These are phyloP conservation scores for Drosophila asahinai DNA, from an alignment of 1,140 invertebrate genomes.

Conservation along the genomic window DNA sequence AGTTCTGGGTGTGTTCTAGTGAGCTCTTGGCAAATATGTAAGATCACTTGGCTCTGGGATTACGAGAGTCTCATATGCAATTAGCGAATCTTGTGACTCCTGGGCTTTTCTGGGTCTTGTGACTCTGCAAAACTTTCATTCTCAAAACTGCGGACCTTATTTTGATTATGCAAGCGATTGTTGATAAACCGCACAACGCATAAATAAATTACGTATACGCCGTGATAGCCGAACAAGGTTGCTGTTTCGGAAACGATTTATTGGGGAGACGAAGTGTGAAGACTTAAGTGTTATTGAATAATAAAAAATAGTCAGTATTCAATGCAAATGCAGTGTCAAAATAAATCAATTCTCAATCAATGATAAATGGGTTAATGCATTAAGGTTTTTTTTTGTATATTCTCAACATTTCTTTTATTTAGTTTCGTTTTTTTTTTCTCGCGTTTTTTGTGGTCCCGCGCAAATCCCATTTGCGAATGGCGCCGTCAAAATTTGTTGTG, in stretches of 20 bases:
- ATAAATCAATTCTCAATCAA: constrained; percentile 28
- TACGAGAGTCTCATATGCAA: constrained; percentile 1
- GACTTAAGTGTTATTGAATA: constrained; percentile 13
- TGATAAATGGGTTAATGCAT: constrained; percentile 16
- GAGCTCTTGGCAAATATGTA: constrained; percentile 28
- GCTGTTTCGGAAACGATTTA: background rate
- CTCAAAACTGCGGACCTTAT: background rate
- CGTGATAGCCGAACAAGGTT: constrained; percentile 6
- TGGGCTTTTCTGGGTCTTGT: background rate
- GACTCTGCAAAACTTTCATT: background rate
- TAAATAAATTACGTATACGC: constrained; percentile 37
- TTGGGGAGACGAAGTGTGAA: constrained; percentile 1
- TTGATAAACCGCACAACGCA: constrained; percentile 16
- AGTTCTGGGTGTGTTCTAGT: constrained; percentile 18
- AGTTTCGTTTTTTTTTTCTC: background rate
- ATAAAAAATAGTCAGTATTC: constrained; percentile 1
- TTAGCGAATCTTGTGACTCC: constrained; percentile 20
- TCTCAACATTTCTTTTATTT: background rate
- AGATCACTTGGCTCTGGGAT: background rate
- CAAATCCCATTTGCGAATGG: constrained; percentile 23
- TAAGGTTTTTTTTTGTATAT: constrained; percentile 8
- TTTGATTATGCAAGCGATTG: constrained; percentile 18
- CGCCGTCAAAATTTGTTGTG: constrained; percentile 9
- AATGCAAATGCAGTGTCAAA: constrained; percentile 33
- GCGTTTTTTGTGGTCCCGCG: constrained; percentile 2